Evolutionary conservation across 2,888 invertebrate species (phyloP).

Genomic region (Melanophora roralis): DNA sequence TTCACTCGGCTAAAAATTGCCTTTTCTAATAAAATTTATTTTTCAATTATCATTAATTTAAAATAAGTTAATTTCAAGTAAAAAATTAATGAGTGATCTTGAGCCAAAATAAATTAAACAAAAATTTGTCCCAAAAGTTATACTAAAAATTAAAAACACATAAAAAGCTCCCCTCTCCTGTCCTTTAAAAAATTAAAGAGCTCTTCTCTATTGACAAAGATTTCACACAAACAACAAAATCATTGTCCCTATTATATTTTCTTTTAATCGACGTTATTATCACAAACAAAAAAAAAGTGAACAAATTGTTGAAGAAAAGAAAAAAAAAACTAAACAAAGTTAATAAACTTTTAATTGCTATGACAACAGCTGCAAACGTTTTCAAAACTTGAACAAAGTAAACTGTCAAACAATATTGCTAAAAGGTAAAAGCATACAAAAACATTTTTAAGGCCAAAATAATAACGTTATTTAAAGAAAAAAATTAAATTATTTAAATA

Average conservation of each 20-base stretch:
- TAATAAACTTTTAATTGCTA: conserved; percentile 62
- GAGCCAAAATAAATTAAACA: no score
- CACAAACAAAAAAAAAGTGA: conserved; percentile 29
- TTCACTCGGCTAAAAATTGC: no score
- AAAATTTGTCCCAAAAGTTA: no score
- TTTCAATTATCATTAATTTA: no score
- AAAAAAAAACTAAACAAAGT: conserved; percentile 48
- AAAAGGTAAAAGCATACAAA: conserved; percentile 42
- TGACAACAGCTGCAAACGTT: conserved; percentile 60
- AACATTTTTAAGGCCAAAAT: conserved; percentile 31
- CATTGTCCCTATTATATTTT: conserved; percentile 33
- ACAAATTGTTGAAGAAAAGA: conserved; percentile 34
- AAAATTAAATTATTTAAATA: no score
- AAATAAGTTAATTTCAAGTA: no score
- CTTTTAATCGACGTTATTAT: conserved; percentile 59
- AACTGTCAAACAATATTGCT: conserved; percentile 58
- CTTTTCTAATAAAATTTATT: no score
- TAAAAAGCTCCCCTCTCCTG: no score
- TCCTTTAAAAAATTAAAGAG: no score
- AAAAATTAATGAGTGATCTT: no score
- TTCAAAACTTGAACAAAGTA: conserved; percentile 54
- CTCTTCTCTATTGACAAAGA: not conserved
- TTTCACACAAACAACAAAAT: not conserved
- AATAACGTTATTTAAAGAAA: not conserved
- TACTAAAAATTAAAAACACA: no score